phyloP scores from a whole-genome alignment of 2,113 vertebrate species.

The Sceloporus tristichus region DNA sequence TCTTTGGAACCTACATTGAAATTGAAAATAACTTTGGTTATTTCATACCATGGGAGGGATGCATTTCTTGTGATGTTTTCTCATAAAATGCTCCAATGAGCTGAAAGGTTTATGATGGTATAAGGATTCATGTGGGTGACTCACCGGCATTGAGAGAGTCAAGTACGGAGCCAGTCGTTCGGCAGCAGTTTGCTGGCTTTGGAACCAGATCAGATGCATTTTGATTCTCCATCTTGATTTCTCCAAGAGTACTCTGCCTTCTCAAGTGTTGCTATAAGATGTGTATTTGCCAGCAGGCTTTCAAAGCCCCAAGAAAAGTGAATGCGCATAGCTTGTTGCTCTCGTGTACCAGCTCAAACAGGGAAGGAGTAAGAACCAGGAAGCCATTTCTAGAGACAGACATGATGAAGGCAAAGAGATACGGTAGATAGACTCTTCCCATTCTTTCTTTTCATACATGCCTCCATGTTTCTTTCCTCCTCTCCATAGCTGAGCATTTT shows the following conservation, averaged over 20 bases:
- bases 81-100: constrained; percentile 44
- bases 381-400: constrained; percentile 54
- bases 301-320: neutral
- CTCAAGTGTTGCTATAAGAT: constrained; percentile 1
- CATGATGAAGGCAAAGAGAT: constrained; percentile 21
- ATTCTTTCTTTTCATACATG: constrained; percentile 32
- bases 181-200: constrained; percentile 65
- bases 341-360: neutral
- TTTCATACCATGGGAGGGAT: constrained; percentile 34
- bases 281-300: fast-evolving
- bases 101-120: constrained; percentile 49
- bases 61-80: constrained; percentile 45
- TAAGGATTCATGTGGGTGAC: constrained; percentile 57
- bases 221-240: fast-evolving
- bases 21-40: constrained; percentile 64
- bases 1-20: constrained; percentile 55
- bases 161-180: constrained; percentile 53
- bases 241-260: constrained; percentile 42
- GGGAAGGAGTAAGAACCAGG: constrained; percentile 29
- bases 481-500: constrained; percentile 44
- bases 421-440: constrained; percentile 37
- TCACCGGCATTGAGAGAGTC: constrained; percentile 39
- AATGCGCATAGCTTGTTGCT: constrained; percentile 42
- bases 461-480: constrained; percentile 28
- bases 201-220: constrained; percentile 36